phyloP scores from a whole-genome alignment of 1,140 invertebrate species.

The Conus betulinus region DNA sequence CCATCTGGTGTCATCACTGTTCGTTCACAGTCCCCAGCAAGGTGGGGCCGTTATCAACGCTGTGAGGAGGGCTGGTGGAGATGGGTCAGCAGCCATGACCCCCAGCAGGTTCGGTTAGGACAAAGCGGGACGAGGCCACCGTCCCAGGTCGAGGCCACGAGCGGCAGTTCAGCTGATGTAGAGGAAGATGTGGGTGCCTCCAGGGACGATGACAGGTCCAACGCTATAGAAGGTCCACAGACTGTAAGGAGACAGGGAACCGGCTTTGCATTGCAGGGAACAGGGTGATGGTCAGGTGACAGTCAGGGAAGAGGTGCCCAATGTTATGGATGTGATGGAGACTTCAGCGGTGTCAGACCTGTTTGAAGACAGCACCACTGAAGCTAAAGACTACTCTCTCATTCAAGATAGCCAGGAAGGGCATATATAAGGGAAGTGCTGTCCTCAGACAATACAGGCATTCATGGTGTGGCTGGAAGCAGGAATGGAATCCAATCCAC shows the following conservation, averaged over 20 bases:
- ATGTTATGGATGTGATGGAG: neutral
- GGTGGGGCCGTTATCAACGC: neutral
- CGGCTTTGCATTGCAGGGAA: neutral
- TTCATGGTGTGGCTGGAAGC: too few species aligned
- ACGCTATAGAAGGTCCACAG: neutral
- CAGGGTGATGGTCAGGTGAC: neutral
- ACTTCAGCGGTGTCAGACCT: conserved; percentile 23
- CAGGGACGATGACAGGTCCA: neutral
- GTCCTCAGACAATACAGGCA: too few species aligned
- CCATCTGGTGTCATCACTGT: neutral
- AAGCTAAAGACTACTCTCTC: neutral
- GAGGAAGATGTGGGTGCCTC: neutral
- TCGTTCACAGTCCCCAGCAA: conserved; percentile 20
- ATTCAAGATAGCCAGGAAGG: too few species aligned
- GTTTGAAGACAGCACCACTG: conserved; percentile 17
- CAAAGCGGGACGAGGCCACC: neutral
- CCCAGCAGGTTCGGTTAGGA: neutral
- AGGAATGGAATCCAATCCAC: too few species aligned
- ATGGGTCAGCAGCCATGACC: neutral
- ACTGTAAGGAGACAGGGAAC: neutral
- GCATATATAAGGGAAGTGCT: too few species aligned
- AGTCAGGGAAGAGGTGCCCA: neutral
- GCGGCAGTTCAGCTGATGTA: neutral
- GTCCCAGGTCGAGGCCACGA: neutral
- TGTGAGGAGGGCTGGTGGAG: neutral